Conservation (phyloP, 1,140 invertebrate species). For the Helicoverpa armigera region DNA sequence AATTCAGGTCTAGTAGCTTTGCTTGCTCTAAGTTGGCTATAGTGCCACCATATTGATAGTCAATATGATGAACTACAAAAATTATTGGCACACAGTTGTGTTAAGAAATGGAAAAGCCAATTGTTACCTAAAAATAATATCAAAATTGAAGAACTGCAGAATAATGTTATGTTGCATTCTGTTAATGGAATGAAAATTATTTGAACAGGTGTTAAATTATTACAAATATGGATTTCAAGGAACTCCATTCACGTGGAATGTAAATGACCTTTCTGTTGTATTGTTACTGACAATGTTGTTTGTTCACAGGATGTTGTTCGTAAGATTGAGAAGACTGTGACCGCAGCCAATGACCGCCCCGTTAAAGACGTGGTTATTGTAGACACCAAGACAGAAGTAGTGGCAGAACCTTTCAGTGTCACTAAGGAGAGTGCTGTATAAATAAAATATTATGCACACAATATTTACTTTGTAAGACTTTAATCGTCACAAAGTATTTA, state of each 20-base stretch:
- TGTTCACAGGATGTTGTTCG: constrained; percentile 92
- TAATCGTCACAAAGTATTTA: background rate
- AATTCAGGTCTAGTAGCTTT: background rate
- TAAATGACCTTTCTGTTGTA: constrained; percentile 3
- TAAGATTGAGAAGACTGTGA: constrained; percentile 93
- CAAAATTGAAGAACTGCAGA: too few relatives aligned
- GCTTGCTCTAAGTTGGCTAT: background rate
- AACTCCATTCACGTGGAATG: background rate
- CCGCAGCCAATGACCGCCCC: constrained; percentile 93
- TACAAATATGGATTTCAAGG: background rate
- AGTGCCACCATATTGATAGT: too few relatives aligned
- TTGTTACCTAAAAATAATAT: background rate
- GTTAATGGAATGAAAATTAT: too few relatives aligned
- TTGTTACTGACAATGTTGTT: constrained; percentile 17
- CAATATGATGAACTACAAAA: too few relatives aligned
- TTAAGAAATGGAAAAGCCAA: too few relatives aligned
- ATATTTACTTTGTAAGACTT: constrained; percentile 5
- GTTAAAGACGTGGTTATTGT: constrained; percentile 93
- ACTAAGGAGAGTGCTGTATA: constrained; percentile 92
- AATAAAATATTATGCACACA: constrained; percentile 52
- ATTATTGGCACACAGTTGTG: too few relatives aligned
- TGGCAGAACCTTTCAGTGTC: constrained; percentile 93
- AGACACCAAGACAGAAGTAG: constrained; percentile 90
- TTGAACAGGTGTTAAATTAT: too few relatives aligned
- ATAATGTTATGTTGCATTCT: too few relatives aligned